These are phyloP conservation scores for Drosophila stalkeri DNA, from an alignment of 2,888 invertebrate genomes.

Conservation along the genomic window DNA sequence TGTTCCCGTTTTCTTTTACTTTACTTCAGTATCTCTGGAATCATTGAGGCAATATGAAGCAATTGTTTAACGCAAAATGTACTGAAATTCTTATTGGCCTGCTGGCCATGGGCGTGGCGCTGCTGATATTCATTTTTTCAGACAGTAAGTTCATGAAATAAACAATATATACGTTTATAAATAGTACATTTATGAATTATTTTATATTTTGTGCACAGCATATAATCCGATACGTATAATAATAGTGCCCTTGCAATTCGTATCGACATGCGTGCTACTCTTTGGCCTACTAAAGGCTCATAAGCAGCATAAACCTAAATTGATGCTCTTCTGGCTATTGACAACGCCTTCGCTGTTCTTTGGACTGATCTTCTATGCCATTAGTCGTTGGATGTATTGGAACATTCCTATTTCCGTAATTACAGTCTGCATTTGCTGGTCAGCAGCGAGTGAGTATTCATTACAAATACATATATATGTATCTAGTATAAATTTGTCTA, in stretches of 20 bases:
- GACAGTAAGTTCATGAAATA: not conserved
- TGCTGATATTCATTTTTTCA: not conserved
- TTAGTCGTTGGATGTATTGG: not conserved
- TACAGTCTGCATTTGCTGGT: not conserved
- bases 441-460: slow-evolving; percentile 6
- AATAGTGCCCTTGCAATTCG: not conserved
- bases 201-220: not conserved
- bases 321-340: slow-evolving; percentile 18
- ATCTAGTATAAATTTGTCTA: not conserved
- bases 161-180: not conserved
- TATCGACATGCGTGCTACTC: slow-evolving; percentile 7
- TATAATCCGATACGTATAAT: no score
- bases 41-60: slow-evolving; percentile 17
- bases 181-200: not conserved
- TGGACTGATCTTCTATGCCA: not conserved
- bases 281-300: slow-evolving; percentile 22
- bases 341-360: slow-evolving; percentile 13
- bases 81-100: slow-evolving; percentile 16
- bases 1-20: no score
- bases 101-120: slow-evolving; percentile 3
- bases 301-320: slow-evolving; percentile 5
- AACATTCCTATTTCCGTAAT: not conserved
- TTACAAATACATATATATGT: not conserved
- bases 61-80: slow-evolving; percentile 2
- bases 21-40: slow-evolving; percentile 4